Percentiles rank a stretch among this genome's conserved stretches.
phyloP scores from a whole-genome alignment of 2,888 invertebrate genomes.

The Heterodera filipjevi region DNA sequence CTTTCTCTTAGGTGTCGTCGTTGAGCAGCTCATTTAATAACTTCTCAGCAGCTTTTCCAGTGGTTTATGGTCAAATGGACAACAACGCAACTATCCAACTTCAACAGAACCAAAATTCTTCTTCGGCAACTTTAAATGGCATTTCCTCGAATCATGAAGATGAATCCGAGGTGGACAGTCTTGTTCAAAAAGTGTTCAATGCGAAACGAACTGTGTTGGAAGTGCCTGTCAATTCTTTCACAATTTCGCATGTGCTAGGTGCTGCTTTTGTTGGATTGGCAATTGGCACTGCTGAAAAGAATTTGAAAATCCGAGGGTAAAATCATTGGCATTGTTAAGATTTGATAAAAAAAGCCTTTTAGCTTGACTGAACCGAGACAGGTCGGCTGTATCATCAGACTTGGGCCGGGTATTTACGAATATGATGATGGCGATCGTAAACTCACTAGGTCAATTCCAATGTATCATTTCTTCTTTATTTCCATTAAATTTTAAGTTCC shows the following conservation, averaged over 20 bases:
- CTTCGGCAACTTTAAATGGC: neutral
- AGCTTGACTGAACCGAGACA: neutral
- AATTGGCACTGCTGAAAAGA: neutral
- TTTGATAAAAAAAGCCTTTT: neutral
- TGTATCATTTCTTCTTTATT: neutral
- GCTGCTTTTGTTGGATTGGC: slow-evolving; percentile 15
- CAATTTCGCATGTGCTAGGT: slow-evolving; percentile 9
- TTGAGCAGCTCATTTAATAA: neutral
- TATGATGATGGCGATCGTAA: slow-evolving; percentile 25
- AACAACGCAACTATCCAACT: neutral
- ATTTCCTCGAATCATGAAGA: neutral
- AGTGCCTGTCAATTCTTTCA: slow-evolving; percentile 7
- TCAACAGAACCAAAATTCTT: neutral
- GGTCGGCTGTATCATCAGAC: slow-evolving; percentile 17
- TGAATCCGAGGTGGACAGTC: neutral
- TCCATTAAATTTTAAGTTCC: neutral
- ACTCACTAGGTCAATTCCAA: slow-evolving; percentile 28
- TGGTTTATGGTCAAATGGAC: neutral
- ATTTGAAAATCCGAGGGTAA: slow-evolving; percentile 11
- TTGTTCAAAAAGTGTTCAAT: neutral
- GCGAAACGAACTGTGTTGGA: slow-evolving; percentile 4
- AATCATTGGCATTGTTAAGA: neutral
- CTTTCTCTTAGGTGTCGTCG: neutral
- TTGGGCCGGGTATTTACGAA: slow-evolving; percentile 31
- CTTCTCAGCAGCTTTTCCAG: neutral